Evolutionary conservation across 2,113 vertebrate genomes (phyloP), one percentile per base, ranked within the genome.

Genomic region (Heteronetta atricapilla): DNA sequence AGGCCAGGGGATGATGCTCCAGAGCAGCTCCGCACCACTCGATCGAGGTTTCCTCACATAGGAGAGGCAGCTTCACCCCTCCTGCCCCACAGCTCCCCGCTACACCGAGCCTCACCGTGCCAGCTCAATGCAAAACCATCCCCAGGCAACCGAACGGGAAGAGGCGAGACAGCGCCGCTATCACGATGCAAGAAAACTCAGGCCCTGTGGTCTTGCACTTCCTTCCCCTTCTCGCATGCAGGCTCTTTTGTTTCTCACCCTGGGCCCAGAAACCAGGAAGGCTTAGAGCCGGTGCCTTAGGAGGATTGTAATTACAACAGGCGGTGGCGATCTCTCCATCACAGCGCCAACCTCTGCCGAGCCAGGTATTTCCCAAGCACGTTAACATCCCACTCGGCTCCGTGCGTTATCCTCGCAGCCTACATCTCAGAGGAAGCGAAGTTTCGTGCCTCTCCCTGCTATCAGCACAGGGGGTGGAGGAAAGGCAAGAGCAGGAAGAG

Each of bases 11-110:
- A 66, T 0, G 3, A 28, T 31, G 67, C 21, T 48, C 34, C 1
- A 0, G 29, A 74, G 36, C 62, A 82, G 44, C 64, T 75, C 36
- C 21, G 28, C 70, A 50, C 4, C 60, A 21, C 1, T 40, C 1
- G 0, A 23, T 16, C 0, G 0, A 53, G 46, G 5, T 44, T 36
- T 50, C 36, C 50, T 50, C 11, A 3, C 0, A 1, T 0, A 1
- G 26, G 9, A 66, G 9, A n/a, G 12, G 33, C 55, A 78, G 34
- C 33, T 42, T 77, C 63, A 56, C 11, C 75, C 38, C 58, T 48
- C 21, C 31, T 8, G 4, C 16, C 5, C 6, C 28, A n/a, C 38
- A 63, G 5, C 42, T 55, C 56, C 67, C 74, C 79, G 53, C 12
- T 44, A 31, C 50, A 60, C 4, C 48, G 70, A 67, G 55, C 14